These are phyloP conservation scores for Octopus bimaculoides DNA, from an alignment of 1,140 invertebrate species.

Conservation along the genomic window DNA sequence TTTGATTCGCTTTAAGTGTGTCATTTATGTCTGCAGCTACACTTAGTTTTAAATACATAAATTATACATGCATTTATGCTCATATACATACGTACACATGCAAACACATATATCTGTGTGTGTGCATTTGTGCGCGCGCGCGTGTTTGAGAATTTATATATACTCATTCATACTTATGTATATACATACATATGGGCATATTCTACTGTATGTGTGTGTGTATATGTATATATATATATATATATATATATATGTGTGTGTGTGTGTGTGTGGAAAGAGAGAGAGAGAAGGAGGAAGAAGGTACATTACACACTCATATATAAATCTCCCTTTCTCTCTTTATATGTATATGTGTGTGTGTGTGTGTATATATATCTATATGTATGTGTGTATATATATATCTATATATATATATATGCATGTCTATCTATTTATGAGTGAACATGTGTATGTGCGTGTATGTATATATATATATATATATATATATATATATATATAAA, in stretches of 20 bases:
- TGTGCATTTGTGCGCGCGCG: no score
- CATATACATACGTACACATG: no score
- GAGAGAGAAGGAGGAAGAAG: no score
- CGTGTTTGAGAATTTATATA: no score
- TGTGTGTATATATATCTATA: background rate
- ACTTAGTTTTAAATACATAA: no score
- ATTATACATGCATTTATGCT: no score
- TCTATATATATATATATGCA: background rate
- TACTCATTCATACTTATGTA: background rate
- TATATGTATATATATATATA: background rate
- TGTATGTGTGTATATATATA: background rate
- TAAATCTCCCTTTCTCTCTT: background rate
- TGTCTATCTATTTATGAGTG: background rate
- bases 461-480: background rate
- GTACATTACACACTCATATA: background rate
- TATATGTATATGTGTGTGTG: background rate
- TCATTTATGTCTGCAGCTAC: no score
- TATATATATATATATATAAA: background rate
- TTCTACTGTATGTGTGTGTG: background rate
- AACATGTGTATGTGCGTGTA: background rate
- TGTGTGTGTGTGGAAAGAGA: background rate
- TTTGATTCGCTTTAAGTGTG: no score
- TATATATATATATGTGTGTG: background rate
- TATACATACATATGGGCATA: background rate
- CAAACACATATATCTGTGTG: no score